phyloP scores from a whole-genome alignment of 2,797 vertebrate genomes.

The Chelonia mydas region DNA sequence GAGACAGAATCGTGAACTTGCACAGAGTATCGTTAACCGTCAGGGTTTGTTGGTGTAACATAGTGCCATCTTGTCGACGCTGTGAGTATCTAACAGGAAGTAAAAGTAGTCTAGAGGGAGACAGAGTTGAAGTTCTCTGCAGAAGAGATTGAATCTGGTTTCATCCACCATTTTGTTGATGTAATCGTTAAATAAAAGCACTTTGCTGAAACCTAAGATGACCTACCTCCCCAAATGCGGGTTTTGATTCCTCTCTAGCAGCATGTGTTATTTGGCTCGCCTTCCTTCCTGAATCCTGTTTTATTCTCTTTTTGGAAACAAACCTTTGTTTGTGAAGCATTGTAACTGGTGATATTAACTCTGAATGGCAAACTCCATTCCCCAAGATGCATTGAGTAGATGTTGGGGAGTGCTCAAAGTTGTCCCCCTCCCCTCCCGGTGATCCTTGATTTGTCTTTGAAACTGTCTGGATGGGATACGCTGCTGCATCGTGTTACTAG shows the following conservation, averaged over 20 bases:
- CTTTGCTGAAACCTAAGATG: not conserved
- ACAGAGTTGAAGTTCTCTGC: not conserved
- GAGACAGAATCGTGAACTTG: accelerated
- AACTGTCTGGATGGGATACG: not conserved
- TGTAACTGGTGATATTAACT: not conserved
- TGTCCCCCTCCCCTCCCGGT: not conserved
- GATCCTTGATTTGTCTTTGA: not conserved
- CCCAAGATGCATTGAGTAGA: not conserved
- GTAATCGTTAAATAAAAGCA: not conserved
- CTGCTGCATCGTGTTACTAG: not conserved
- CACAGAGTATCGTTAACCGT: not conserved
- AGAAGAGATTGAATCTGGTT: not conserved
- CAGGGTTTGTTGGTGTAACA: not conserved
- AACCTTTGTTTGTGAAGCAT: accelerated
- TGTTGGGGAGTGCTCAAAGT: accelerated
- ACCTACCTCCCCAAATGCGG: not conserved
- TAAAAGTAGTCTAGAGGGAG: not conserved
- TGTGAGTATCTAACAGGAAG: not conserved
- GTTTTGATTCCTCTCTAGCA: not conserved
- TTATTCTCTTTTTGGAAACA: not conserved
- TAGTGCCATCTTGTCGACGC: not conserved
- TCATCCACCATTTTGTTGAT: not conserved
- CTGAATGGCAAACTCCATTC: not conserved
- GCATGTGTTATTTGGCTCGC: not conserved
- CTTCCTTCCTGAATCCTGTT: accelerated